A percentile compares a stretch with the other conserved stretches of the same genome.
These are phyloP conservation scores for Silvanus unidentatus DNA, from an alignment of 2,888 invertebrate genomes.

Conservation along the genomic window DNA sequence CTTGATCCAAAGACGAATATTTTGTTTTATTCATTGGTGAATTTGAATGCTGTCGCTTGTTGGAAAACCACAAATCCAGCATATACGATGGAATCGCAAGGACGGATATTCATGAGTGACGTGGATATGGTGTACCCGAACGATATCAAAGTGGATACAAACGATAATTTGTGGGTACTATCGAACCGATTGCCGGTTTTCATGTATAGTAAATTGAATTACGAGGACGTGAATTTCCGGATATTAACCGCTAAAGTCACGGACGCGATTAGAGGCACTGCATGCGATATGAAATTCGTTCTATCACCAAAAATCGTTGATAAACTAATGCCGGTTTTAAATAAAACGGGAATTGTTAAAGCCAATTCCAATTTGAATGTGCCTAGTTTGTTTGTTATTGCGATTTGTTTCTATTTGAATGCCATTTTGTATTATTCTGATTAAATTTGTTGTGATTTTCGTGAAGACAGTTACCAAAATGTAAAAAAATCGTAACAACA, in stretches of 20 bases:
- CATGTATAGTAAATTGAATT: slow-evolving; percentile 60
- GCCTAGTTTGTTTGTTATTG: too few species aligned
- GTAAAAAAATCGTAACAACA: too few species aligned
- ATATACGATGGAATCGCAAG: slow-evolving; percentile 65
- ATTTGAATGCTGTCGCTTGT: slow-evolving; percentile 70
- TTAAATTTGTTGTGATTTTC: too few species aligned
- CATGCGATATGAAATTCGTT: slow-evolving; percentile 56
- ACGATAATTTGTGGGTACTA: slow-evolving; percentile 67
- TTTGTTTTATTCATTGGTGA: slow-evolving; percentile 68
- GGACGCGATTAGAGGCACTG: slow-evolving; percentile 66
- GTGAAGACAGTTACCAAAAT: too few species aligned
- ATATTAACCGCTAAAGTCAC: slow-evolving; percentile 62
- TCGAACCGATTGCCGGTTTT: slow-evolving; percentile 67
- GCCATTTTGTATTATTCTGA: too few species aligned
- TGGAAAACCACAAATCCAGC: slow-evolving; percentile 66
- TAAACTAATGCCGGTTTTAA: slow-evolving; percentile 15
- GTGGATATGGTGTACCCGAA: slow-evolving; percentile 65
- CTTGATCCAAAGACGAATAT: slow-evolving; percentile 66
- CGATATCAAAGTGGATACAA: slow-evolving; percentile 69
- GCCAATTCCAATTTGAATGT: too few species aligned
- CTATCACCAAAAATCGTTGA: slow-evolving; percentile 27
- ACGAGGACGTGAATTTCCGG: slow-evolving; percentile 63
- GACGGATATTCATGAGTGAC: slow-evolving; percentile 64
- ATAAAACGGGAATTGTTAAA: neutral
- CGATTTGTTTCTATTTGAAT: too few species aligned